These are phyloP conservation scores for Ridgeia piscesae DNA, from an alignment of 1,140 invertebrate genomes.

Conservation along the genomic window DNA sequence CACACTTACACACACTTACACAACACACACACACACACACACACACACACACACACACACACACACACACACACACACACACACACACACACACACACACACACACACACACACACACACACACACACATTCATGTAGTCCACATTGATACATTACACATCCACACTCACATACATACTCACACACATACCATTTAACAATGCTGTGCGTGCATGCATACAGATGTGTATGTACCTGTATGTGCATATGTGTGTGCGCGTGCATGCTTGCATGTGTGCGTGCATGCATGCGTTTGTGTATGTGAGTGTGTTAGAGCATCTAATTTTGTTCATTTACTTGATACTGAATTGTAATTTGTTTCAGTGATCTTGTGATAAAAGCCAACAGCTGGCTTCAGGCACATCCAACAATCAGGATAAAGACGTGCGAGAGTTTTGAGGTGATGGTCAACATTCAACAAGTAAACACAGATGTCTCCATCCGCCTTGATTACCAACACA, in stretches of 20 bases:
- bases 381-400: constrained; percentile 25
- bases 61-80: no score
- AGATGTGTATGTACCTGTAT: no score
- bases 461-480: not conserved
- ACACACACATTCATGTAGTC: no score
- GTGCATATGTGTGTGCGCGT: not conserved
- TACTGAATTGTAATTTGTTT: not conserved
- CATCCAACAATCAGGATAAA: constrained; percentile 22
- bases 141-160: no score
- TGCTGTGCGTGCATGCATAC: no score
- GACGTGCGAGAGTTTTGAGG: constrained; percentile 23
- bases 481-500: not conserved
- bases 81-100: no score
- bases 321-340: not conserved
- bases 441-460: not conserved
- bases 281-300: not conserved
- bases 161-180: no score
- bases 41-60: no score
- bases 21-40: no score
- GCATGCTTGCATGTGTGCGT: not conserved
- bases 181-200: no score
- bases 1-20: no score
- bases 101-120: no score
- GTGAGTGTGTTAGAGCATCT: not conserved
- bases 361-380: constrained; percentile 20